These are phyloP conservation scores for Alosa sapidissima DNA, from an alignment of 2,797 vertebrate species.

Conservation along the genomic window DNA sequence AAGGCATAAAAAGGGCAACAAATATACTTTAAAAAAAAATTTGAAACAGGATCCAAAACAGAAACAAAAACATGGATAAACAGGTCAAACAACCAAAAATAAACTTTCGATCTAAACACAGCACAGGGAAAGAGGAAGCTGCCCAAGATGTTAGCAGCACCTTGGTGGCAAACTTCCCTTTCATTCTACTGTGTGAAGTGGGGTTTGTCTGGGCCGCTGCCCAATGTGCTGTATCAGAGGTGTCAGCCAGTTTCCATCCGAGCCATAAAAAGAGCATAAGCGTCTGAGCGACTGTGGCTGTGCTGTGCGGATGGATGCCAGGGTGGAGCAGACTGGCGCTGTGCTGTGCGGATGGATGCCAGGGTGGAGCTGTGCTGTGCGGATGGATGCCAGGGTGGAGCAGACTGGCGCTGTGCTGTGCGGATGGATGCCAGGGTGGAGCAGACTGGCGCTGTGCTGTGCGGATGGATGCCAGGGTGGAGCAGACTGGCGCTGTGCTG, in stretches of 20 bases:
- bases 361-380: too few species aligned
- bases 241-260: constrained; percentile 29
- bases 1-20: too few species aligned
- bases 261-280: not conserved
- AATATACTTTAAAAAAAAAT: too few species aligned
- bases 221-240: not conserved
- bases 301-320: not conserved
- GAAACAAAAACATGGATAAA: too few species aligned
- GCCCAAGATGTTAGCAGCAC: not conserved
- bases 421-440: not conserved
- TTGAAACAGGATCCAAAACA: too few species aligned
- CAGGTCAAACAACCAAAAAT: too few species aligned
- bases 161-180: not conserved
- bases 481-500: not conserved
- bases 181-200: not conserved
- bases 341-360: too few species aligned
- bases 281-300: not conserved
- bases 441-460: too few species aligned
- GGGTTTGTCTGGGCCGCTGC: constrained; percentile 9
- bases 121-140: not conserved
- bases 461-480: too few species aligned
- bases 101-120: not conserved
- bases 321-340: too few species aligned
- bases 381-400: too few species aligned
- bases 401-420: not conserved